phyloP scores from a whole-genome alignment of 1,140 invertebrate genomes.

The Pemphigus obesinymphae region DNA sequence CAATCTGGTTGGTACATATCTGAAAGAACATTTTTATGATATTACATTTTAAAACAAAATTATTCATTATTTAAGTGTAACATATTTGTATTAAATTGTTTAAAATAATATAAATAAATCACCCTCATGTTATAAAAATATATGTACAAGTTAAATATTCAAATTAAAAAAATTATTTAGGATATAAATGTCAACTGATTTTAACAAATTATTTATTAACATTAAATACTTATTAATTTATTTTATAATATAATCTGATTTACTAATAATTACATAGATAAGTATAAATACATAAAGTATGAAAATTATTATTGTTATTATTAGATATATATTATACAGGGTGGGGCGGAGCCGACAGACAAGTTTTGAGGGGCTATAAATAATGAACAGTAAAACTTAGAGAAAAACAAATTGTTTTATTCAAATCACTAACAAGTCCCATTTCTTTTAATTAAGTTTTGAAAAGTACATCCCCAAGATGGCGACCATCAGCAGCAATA shows the following conservation, averaged over 20 bases:
- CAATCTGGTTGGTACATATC: conserved; percentile 81
- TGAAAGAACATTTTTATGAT: conserved; percentile 53
- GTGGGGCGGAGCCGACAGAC: too few relatives aligned
- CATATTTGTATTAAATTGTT: background rate
- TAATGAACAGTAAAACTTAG: too few relatives aligned
- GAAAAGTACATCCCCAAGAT: too few relatives aligned
- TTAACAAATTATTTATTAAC: background rate
- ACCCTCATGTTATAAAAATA: too few relatives aligned
- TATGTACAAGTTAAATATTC: background rate
- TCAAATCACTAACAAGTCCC: too few relatives aligned
- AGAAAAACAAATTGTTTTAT: too few relatives aligned
- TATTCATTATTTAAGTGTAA: background rate
- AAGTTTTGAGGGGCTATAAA: too few relatives aligned
- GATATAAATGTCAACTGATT: background rate
- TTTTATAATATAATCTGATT: background rate
- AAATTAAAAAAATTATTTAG: background rate
- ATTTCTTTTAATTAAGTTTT: too few relatives aligned
- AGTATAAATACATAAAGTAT: background rate
- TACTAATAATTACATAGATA: background rate
- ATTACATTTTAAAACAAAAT: background rate
- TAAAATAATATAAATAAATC: background rate
- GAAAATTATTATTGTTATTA: background rate
- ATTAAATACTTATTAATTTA: background rate
- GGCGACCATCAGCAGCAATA: too few relatives aligned
- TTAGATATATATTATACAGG: too few relatives aligned